Evolutionary conservation across 53 echinoderm and acorn worm species (phyloP).

Genomic region (Zoroaster sp.): DNA sequence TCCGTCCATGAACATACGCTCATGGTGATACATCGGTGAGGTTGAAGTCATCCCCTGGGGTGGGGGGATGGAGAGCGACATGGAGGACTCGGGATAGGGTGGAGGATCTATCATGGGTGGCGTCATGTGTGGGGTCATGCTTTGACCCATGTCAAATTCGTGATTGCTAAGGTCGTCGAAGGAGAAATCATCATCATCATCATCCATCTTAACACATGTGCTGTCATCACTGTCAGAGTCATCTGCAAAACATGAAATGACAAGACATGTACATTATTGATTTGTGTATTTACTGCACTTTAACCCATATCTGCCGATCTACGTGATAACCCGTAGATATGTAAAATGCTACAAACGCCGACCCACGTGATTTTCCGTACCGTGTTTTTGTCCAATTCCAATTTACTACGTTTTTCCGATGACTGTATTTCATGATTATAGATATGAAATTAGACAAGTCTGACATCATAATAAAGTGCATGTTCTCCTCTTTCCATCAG

Average conservation of each 20-base stretch:
- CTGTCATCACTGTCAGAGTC: slow-evolving; percentile 50
- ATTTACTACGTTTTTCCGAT: no score
- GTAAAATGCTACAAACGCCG: no score
- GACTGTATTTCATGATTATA: no score
- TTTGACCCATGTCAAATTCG: slow-evolving; percentile 43
- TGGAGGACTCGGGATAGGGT: slow-evolving; percentile 47
- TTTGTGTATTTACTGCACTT: no score
- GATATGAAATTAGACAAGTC: no score
- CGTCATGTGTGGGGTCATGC: slow-evolving; percentile 39
- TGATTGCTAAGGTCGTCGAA: slow-evolving; percentile 57
- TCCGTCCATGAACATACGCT: slow-evolving; percentile 80
- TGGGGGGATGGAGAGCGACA: slow-evolving; percentile 61
- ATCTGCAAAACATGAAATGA: slow-evolving; percentile 4
- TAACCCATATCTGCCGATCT: no score
- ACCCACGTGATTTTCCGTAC: no score
- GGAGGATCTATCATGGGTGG: slow-evolving; percentile 61
- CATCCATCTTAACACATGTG: slow-evolving; percentile 52
- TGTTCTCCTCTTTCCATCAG: no score
- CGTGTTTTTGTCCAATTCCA: no score
- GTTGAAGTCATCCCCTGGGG: slow-evolving; percentile 58
- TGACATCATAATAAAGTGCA: no score
- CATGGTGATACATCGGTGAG: slow-evolving; percentile 84
- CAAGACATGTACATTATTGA: no score
- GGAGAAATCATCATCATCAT: slow-evolving; percentile 60
- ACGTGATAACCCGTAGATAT: no score